A percentile compares a stretch with the other conserved stretches of the same genome.
Evolutionary conservation across 2,888 invertebrate genomes (phyloP).

Genomic region (Leptinotarsa juncta): DNA sequence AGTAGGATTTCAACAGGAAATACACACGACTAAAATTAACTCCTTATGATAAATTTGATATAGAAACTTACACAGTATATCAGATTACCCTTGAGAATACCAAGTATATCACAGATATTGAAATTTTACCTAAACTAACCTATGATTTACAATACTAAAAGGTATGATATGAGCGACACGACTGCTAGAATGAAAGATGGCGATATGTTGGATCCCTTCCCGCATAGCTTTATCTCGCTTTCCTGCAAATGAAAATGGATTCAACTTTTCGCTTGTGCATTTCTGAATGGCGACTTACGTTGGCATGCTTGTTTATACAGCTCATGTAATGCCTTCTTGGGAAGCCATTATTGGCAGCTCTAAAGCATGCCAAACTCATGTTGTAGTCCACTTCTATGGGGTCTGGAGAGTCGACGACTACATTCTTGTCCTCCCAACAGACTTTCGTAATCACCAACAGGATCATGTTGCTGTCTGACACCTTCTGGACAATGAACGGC

Average conservation of each 20-base stretch:
- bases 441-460: constrained; percentile 79
- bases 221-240: constrained; percentile 77
- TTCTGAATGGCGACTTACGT: constrained; percentile 69
- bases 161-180: constrained; percentile 32
- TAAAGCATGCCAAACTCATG: constrained; percentile 64
- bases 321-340: constrained; percentile 77
- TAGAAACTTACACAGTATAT: constrained; percentile 7
- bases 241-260: constrained; percentile 67
- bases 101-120: constrained; percentile 45
- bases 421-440: constrained; percentile 64
- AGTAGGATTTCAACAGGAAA: constrained; percentile 10
- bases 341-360: constrained; percentile 67
- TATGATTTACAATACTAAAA: constrained; percentile 33
- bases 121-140: constrained; percentile 29
- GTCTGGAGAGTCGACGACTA: constrained; percentile 53
- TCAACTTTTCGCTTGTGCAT: not conserved
- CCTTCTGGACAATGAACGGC: constrained; percentile 81
- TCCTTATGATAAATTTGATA: not conserved
- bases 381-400: constrained; percentile 64
- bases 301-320: constrained; percentile 81
- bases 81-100: constrained; percentile 30
- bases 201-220: constrained; percentile 63
- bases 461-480: constrained; percentile 84
- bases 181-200: constrained; percentile 36
- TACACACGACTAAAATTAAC: not conserved